Evolutionary conservation across 2,113 vertebrate genomes (phyloP), one percentile per base, ranked within the genome.

Genomic region (Ageneiosus marmoratus): DNA sequence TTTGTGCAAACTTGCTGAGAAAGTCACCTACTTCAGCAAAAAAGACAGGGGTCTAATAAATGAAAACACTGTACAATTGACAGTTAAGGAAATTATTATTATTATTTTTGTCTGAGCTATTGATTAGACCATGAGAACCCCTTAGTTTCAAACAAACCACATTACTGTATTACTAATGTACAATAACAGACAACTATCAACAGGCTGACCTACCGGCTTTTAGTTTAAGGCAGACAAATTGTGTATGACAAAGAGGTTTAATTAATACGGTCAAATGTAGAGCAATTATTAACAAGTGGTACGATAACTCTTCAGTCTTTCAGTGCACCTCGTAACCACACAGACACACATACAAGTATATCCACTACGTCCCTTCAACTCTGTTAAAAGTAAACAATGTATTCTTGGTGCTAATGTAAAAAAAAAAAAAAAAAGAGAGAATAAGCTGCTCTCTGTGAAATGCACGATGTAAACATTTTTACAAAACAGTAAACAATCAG

Each of bases 141-240:
- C 20, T 50, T 51, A n/a, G 53, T 48, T 46, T 34, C 84, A 70
- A 82, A 82, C 60, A 82, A 76, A 69, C 29, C 16, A 4, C 34
- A 44, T 44, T 44, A 51, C 73, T 80, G 60, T 41, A 50, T 56
- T 29, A 75, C 55, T 77, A 85, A 77, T 67, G 60, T 46, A 81
- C 74, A 67, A 56, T 80, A 80, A 79, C 77, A 63, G 65, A 73
- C 60, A 16, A 83, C 83, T 74, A 82, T 80, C 83, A 76, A 84
- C 41, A 84, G 79, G 84, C 75, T 55, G 48, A 83, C 50, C 69
- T 58, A 62, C 77, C 84, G 84, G 81, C 82, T 85, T 82, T 83
- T 34, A 63, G 78, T 80, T 90, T 90, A 88, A 88, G 89, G 87
- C 89, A 89, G 87, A 84, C 80, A 79, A 87, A 88, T 48, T 69